These are phyloP conservation scores for Thalassaphorura encarpata DNA, from an alignment of 1,140 invertebrate genomes.

Conservation along the genomic window DNA sequence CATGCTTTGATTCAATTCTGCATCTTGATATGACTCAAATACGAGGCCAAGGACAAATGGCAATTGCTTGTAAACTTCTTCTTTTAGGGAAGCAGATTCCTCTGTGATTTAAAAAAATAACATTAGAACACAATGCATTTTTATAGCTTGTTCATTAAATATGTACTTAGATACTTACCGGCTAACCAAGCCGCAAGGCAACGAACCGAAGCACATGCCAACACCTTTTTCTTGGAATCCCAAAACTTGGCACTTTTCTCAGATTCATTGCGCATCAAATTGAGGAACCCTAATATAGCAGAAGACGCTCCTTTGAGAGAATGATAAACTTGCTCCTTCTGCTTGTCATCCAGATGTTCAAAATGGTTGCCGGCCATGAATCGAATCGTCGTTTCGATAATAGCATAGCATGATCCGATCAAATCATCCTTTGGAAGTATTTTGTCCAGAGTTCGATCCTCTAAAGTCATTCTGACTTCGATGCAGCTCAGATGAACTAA, in stretches of 20 bases:
- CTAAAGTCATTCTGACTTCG: constrained; percentile 83
- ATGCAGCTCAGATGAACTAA: constrained; percentile 77
- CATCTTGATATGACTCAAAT: constrained; percentile 64
- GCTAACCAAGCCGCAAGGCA: constrained; percentile 78
- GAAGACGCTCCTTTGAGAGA: constrained; percentile 82
- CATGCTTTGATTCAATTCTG: constrained; percentile 24
- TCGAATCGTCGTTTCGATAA: constrained; percentile 68
- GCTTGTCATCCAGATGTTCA: constrained; percentile 73
- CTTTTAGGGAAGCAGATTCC: constrained; percentile 78
- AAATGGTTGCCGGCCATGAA: constrained; percentile 66
- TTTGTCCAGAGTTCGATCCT: constrained; percentile 65
- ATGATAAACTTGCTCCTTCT: constrained; percentile 78
- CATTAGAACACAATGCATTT: too few relatives aligned
- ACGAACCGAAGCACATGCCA: constrained; percentile 69
- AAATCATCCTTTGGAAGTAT: constrained; percentile 62
- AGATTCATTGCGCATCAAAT: constrained; percentile 43
- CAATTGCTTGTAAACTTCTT: constrained; percentile 64
- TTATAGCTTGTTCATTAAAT: too few relatives aligned
- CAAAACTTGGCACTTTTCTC: constrained; percentile 33
- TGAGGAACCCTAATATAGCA: constrained; percentile 63
- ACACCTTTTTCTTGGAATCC: constrained; percentile 46
- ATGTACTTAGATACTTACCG: too few relatives aligned
- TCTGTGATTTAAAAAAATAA: too few relatives aligned
- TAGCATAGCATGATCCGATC: constrained; percentile 68
- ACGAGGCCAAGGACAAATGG: constrained; percentile 66